These are phyloP conservation scores for Chlorodrepanis virens DNA, from an alignment of 2,113 vertebrate genomes.

Conservation along the genomic window DNA sequence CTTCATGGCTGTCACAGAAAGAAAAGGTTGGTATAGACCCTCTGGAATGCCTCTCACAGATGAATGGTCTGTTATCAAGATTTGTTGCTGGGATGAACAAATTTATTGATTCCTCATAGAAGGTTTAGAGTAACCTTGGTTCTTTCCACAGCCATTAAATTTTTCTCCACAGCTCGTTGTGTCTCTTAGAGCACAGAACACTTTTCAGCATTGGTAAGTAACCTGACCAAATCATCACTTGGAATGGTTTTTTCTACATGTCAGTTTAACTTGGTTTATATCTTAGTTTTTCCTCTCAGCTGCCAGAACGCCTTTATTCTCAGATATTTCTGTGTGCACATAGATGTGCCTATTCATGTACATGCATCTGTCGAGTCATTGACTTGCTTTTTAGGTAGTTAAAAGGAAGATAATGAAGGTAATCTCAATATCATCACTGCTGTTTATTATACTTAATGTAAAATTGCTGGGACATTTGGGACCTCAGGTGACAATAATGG, in stretches of 20 bases:
- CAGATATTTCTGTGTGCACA: neutral
- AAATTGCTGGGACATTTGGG: neutral
- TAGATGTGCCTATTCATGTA: neutral
- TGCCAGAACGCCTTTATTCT: neutral
- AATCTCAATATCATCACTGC: neutral
- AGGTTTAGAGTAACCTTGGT: neutral
- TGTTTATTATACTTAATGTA: neutral
- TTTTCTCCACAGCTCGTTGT: neutral
- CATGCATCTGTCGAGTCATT: neutral
- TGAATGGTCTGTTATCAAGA: neutral
- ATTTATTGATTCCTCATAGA: neutral
- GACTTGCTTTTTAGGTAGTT: neutral
- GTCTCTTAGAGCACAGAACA: neutral
- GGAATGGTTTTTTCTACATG: neutral
- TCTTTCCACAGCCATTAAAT: neutral
- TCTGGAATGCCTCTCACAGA: accelerated
- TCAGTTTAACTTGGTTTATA: neutral
- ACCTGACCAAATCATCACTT: neutral
- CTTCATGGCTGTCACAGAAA: neutral
- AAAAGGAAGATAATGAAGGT: neutral
- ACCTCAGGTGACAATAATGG: neutral
- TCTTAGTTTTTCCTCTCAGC: neutral
- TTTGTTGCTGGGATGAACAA: neutral
- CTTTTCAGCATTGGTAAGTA: neutral
- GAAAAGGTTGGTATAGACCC: neutral